Evolutionary conservation across 37 sponge, comb jelly and placozoan genomes (phyloP), one percentile per base, ranked within the genome.

Genomic region (Aphrocallistes beatrix): DNA sequence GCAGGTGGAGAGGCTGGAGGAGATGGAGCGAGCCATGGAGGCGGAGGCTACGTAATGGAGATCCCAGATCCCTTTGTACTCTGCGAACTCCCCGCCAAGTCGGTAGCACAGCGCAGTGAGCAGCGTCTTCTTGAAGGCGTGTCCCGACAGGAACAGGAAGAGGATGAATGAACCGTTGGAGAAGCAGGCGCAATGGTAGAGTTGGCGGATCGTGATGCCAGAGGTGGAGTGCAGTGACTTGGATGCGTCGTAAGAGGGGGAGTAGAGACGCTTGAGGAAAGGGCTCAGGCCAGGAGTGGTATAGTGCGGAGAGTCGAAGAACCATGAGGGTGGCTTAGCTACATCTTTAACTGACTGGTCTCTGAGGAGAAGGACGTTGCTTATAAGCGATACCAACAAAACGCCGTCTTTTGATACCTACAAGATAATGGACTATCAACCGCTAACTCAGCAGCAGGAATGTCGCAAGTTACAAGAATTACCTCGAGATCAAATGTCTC

Each of bases 1-100:
- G 81, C 96, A 91, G 10, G 75, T 60, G 75, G 75, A 25, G 25
- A 60, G 34, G 21, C 82, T 81, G 17, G 82, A 45, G 81, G 86
- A 1, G 25, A 60, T 60, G 34, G 75, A 60, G 8, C 75, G 75
- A 32, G 75, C 75, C 75, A 60, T 60, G 34, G 75, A 60, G 75
- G 75, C 25, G n/a, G 75, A 60, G 25, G 75, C 75, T 30, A 60
- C 75, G 75, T 60, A 60, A 30, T 60, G 75, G 28, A 60, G 34
- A 30, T 60, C 75, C 75, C 75, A 60, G 34, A 60, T 60, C 8
- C 75, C 75, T 60, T 60, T 60, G 75, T 60, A 60, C 75, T 60
- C 75, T 6, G 75, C 75, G 34, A 60, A 60, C 28, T 60, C n/a
- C 6, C n/a, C 75, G 6, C 75, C 75, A 6, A 60, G 75, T 60